Percentiles rank a stretch among this genome's conserved stretches.
These are phyloP conservation scores for Cerceris ruficornis DNA, from an alignment of 2,888 invertebrate species.

Conservation along the genomic window DNA sequence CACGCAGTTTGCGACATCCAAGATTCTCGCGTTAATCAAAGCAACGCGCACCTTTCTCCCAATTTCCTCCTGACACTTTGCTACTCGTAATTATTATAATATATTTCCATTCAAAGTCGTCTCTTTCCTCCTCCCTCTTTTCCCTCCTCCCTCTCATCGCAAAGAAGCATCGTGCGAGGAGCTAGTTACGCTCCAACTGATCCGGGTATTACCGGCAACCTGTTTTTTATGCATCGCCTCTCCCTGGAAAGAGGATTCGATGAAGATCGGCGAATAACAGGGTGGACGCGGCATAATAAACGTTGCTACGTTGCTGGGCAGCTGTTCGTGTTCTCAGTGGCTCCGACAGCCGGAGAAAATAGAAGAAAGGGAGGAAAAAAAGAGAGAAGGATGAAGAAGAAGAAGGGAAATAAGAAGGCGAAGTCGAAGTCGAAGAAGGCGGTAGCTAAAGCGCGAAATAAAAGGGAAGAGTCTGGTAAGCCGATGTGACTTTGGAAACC, in stretches of 20 bases:
- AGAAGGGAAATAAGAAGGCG: background rate
- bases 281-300: conserved; percentile 62
- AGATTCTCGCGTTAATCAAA: too few species aligned
- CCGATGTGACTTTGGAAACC: background rate
- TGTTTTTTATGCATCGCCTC: conserved; percentile 37
- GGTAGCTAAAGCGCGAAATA: conserved; percentile 28
- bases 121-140: too few species aligned
- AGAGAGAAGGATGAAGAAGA: conserved; percentile 1
- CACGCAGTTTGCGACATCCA: too few species aligned
- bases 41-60: too few species aligned
- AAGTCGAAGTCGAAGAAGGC: background rate
- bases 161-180: background rate
- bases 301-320: conserved; percentile 31
- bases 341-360: background rate
- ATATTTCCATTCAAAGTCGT: too few species aligned
- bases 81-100: too few species aligned
- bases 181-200: conserved; percentile 20
- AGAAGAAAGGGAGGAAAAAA: conserved; percentile 6
- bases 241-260: conserved; percentile 11
- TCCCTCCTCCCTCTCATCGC: too few species aligned
- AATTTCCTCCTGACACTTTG: too few species aligned
- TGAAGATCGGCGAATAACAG: conserved; percentile 30
- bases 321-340: conserved; percentile 34
- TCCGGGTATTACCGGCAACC: conserved; percentile 18
- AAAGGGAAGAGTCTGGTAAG: conserved; percentile 14